phyloP scores from a whole-genome alignment of 1,140 invertebrate species.

The Helicoverpa zea region DNA sequence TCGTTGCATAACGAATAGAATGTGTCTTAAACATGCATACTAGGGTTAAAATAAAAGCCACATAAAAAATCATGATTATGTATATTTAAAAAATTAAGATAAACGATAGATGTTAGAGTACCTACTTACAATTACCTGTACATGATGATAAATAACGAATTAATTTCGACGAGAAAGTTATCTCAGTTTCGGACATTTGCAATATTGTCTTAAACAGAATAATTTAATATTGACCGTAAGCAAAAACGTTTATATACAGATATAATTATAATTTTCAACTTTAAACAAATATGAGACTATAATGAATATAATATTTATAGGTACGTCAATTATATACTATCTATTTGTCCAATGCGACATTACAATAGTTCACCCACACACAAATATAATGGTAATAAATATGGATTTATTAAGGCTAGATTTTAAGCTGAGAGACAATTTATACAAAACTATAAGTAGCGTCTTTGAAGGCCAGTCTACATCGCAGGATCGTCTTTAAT shows the following conservation, averaged over 20 bases:
- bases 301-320: conserved; percentile 62
- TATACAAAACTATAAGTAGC: conserved; percentile 45
- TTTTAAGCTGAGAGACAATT: conserved; percentile 48
- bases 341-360: conserved; percentile 38
- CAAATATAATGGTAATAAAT: conserved; percentile 50
- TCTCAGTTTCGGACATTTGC: conserved; percentile 67
- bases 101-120: conserved; percentile 74
- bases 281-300: conserved; percentile 54
- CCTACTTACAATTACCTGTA: conserved; percentile 83
- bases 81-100: conserved; percentile 83
- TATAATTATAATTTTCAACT: conserved; percentile 53
- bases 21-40: too few relatives aligned
- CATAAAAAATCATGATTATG: conserved; percentile 79
- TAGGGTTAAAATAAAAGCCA: conserved; percentile 62
- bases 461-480: conserved; percentile 34
- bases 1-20: too few relatives aligned
- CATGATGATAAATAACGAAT: conserved; percentile 81
- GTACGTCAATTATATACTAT: conserved; percentile 53
- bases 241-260: conserved; percentile 71
- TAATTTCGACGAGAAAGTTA: conserved; percentile 70
- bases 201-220: conserved; percentile 52
- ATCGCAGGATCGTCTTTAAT: neutral
- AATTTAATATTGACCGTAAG: conserved; percentile 65
- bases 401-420: conserved; percentile 43
- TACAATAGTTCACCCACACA: conserved; percentile 48